phyloP scores from a whole-genome alignment of 2,888 invertebrate genomes.

The Erebia ligea region DNA sequence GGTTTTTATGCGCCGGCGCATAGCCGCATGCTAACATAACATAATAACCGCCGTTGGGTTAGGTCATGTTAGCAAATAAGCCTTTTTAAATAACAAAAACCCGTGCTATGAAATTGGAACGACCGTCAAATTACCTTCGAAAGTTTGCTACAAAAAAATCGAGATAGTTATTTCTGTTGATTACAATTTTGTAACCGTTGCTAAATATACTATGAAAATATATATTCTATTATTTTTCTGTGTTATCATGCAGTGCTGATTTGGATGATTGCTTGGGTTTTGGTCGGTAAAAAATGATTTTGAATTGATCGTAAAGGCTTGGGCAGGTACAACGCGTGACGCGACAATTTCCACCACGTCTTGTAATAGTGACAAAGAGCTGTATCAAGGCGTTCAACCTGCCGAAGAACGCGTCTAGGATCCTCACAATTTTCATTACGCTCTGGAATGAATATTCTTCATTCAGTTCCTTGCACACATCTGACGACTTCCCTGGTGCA shows the following conservation, averaged over 20 bases:
- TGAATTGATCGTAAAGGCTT: no score
- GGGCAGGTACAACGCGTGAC: no score
- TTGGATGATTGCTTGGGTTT: conserved; percentile 8
- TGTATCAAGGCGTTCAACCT: no score
- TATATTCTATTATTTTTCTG: conserved; percentile 16
- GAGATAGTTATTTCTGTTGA: conserved; percentile 29
- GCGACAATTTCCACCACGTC: no score
- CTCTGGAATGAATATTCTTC: no score
- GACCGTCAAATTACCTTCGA: conserved; percentile 36
- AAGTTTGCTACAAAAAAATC: conserved; percentile 26
- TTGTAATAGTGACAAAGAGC: no score
- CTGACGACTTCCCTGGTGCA: no score
- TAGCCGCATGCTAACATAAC: conserved; percentile 45
- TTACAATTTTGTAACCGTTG: conserved; percentile 27
- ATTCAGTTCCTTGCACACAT: no score
- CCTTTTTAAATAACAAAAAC: conserved; percentile 27
- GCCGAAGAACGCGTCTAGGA: no score
- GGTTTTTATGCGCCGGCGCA: conserved; percentile 66
- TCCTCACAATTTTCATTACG: no score
- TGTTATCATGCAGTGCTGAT: conserved; percentile 13
- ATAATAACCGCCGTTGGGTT: conserved; percentile 55
- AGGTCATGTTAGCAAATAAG: conserved; percentile 49
- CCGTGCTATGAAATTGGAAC: conserved; percentile 37
- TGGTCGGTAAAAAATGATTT: neutral
- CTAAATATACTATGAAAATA: conserved; percentile 25